Evolutionary conservation across 2,113 vertebrate genomes (phyloP), one percentile per base, ranked within the genome.

Genomic region (Heterochromis multidens): DNA sequence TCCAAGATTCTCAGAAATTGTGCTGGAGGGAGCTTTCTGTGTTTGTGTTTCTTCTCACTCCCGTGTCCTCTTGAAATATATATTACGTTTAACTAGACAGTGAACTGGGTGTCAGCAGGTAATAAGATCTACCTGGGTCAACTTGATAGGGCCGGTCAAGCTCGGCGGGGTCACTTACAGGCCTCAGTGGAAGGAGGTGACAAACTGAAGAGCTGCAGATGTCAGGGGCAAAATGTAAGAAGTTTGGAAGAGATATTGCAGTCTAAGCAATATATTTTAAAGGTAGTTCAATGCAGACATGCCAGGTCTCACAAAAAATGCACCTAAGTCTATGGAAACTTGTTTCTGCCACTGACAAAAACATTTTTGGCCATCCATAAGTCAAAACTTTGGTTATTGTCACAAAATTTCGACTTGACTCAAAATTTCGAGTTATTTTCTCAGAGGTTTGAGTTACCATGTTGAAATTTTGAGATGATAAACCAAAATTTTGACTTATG

Each of bases 41-140:
- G 63, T 89, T 54, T 82, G 80, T 83, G 40, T 72, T 80, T 79
- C 13, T 84, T 72, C 61, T 80, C 35, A 72, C 79, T 57, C 83
- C 57, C 21, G 31, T 85, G 72, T 80, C 85, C 61, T 91, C 72
- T 57, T 95, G 80, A 93, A 94, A 90, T 87, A 94, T 94, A 5
- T 4, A 94, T 91, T 84, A 89, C 29, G 40, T 93, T 74, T 86
- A 89, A 85, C 59, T 12, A 83, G 84, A 84, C 86, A 7, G 80
- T 72, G 70, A 91, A 23, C 80, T 7, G 63, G 31, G 82, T 86
- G 84, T 88, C 82, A 72, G 40, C 63, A n/a, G 89, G 79, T 85
- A 92, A 95, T 65, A 7, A 79, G 85, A 93, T 74, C 84, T n/a
- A 60, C 31, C 4, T 49, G 2, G 59, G 83, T 85, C n/a, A 87